Evolutionary conservation across 2,888 invertebrate species (phyloP).

Genomic region (Rhyacophila evoluta): DNA sequence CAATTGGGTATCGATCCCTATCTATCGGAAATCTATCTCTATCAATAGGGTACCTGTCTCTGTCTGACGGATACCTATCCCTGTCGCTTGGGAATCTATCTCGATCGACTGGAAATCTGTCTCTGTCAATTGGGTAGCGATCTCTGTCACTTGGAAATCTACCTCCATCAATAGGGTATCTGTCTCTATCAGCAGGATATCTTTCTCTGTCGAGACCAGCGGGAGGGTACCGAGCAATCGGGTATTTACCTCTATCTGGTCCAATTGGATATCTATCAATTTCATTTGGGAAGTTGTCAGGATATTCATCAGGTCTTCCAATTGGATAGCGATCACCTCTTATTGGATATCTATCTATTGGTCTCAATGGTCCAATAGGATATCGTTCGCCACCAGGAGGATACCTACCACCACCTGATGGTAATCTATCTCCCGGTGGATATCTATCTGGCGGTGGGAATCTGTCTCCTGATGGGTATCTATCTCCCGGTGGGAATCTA

Average conservation of each 20-base stretch:
- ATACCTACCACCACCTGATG: conserved; percentile 60
- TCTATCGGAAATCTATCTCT: conserved; percentile 68
- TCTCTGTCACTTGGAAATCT: conserved; percentile 66
- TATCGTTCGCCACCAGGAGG: conserved; percentile 57
- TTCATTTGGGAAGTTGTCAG: conserved; percentile 47
- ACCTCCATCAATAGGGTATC: conserved; percentile 60
- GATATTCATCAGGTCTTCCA: conserved; percentile 48
- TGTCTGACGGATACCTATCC: conserved; percentile 56
- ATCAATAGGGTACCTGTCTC: conserved; percentile 59
- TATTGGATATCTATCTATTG: conserved; percentile 61
- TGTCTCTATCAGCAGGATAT: conserved; percentile 65
- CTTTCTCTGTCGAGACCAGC: conserved; percentile 62
- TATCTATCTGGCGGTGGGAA: conserved; percentile 64
- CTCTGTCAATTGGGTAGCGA: conserved; percentile 58
- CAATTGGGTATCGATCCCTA: conserved; percentile 58
- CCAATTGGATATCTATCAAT: conserved; percentile 59
- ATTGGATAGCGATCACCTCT: conserved; percentile 59
- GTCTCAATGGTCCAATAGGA: conserved; percentile 53
- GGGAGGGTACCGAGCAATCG: conserved; percentile 60
- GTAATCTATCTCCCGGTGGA: conserved; percentile 63
- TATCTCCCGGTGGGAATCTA: conserved; percentile 66
- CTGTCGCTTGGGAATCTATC: conserved; percentile 57
- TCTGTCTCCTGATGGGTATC: conserved; percentile 63
- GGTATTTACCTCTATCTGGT: conserved; percentile 59
- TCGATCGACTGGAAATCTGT: conserved; percentile 59